Base-by-base conservation (phyloP, 2,888 invertebrate species). In the Anagyrus pseudococci region DNA sequence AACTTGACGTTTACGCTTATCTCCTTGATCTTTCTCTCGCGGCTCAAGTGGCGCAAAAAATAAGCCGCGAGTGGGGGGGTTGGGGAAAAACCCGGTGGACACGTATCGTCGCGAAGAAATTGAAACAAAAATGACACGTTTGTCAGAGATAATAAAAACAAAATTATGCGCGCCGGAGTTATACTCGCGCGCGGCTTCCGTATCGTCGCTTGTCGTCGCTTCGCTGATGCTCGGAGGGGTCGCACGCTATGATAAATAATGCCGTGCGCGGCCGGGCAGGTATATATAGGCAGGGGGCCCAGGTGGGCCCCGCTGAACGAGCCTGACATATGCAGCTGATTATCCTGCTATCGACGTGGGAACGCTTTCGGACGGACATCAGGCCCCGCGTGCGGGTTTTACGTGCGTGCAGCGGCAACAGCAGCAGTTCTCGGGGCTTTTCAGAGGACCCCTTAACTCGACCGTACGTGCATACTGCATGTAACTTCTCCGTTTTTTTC, bases 321-420 rank as follows among this genome's bases (percentile, higher is more conserved):
- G 58, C 70, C 67, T 72, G 73, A 74, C 78, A 77, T 71, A 67
- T 78, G 73, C 74, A 71, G 69, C 68, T 71, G 74, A 78, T 78
- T 75, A 71, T 68, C 67, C 69, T 67, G 67, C 68, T 75, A 77
- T 75, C 75, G 72, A 71, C 77, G 73, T 78, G 78, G 77, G 79
- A 80, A 78, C 71, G 62, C 67, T 64, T 58, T 65, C 52, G 29
- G 33, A 20, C 50, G 44, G n/a, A 26, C 44, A 22, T 46, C 13
- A 2, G 22, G 22, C 15, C 46, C 26, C 17, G 19, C 17, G 8
- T 25, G 1, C 40, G 23, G 20, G 15, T 26, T 23, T 44, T 57
- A 49, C 26, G 4, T 23, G 2, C 33, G n/a, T n/a, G n/a, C n/a
- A n/a, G n/a, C n/a, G n/a, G n/a, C n/a, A n/a, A n/a, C n/a, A n/a